Evolutionary conservation across 1,140 invertebrate species (phyloP).

Genomic region (Nephila pilipes): DNA sequence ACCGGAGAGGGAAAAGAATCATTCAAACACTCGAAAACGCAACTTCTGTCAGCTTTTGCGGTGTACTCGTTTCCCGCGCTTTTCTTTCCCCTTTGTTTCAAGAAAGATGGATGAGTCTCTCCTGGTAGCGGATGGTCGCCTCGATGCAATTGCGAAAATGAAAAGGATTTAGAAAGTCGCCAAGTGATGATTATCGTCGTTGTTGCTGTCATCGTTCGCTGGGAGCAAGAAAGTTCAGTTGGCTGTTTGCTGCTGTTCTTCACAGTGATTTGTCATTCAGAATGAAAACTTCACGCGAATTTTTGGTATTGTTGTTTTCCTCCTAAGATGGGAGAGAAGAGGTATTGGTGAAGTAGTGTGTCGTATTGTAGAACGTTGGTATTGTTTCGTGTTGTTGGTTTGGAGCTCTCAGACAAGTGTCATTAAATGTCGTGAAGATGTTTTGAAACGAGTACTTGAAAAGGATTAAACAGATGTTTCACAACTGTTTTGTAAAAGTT

Average conservation of each 20-base stretch:
- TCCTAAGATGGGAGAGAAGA: not conserved
- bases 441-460: not conserved
- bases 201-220: conserved; percentile 18
- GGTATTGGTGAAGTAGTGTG: not conserved
- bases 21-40: conserved; percentile 24
- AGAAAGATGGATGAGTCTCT: conserved; percentile 24
- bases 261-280: conserved; percentile 47
- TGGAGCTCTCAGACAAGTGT: not conserved
- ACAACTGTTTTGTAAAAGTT: too few relatives aligned
- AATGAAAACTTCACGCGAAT: conserved; percentile 35
- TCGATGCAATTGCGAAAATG: conserved; percentile 20
- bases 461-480: too few relatives aligned
- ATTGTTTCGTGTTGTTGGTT: not conserved
- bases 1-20: conserved; percentile 23
- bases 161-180: conserved; percentile 32
- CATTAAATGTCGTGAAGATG: not conserved
- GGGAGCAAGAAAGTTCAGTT: conserved; percentile 25
- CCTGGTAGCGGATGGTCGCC: not conserved
- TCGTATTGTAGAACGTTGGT: not conserved
- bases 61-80: conserved; percentile 2
- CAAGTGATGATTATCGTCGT: conserved; percentile 34
- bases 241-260: conserved; percentile 36
- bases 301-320: not conserved
- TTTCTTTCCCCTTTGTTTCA: conserved; percentile 7
- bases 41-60: conserved; percentile 30